Evolutionary conservation across 2,888 invertebrate species (phyloP), one percentile per base, ranked within the genome.

Genomic region (Callimorpha dominula): DNA sequence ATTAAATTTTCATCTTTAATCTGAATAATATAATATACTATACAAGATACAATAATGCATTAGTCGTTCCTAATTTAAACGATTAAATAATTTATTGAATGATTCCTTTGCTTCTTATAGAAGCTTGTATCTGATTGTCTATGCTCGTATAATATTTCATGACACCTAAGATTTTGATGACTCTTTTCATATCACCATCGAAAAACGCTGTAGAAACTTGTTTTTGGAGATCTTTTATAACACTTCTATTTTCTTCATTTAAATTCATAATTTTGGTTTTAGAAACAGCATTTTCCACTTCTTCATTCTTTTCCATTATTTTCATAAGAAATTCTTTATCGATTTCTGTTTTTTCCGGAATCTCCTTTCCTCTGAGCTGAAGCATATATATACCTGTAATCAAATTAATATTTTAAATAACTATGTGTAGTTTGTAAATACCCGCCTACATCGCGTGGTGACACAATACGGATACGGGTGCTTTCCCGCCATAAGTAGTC

Each of bases 281-380:
- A 6, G 96, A 92, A 15, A 96, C 92, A 7, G 97, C 97, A 74
- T 96, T 97, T 84, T 97, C 97, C 0, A 99, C 97, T 91, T 97
- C 97, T 94, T 99, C 99, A 92, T 99, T 99, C 72, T 97, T 96
- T 87, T 98, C 98, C 98, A 99, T 98, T 79, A 99, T 97, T 90
- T 97, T 96, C 96, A 97, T 96, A 0, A 99, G 95, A 88, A 98
- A 98, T 79, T 96, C 96, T 70, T 96, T 95, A 84, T 98, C 97
- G 17, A 97, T 87, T 77, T 96, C 96, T 31, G 97, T 97, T 57
- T 97, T 96, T 89, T 97, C 97, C 0, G 97, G 96, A 78, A 98
- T 95, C 15, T 96, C 93, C 73, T 96, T 90, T 0, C 97, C 97
- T 80, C 97, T 95, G 67, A 98, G 91, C 81, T 96, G 91, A 42